Conservation (phyloP, 2,888 invertebrate genomes). For the Metacarcinus magister region DNA sequence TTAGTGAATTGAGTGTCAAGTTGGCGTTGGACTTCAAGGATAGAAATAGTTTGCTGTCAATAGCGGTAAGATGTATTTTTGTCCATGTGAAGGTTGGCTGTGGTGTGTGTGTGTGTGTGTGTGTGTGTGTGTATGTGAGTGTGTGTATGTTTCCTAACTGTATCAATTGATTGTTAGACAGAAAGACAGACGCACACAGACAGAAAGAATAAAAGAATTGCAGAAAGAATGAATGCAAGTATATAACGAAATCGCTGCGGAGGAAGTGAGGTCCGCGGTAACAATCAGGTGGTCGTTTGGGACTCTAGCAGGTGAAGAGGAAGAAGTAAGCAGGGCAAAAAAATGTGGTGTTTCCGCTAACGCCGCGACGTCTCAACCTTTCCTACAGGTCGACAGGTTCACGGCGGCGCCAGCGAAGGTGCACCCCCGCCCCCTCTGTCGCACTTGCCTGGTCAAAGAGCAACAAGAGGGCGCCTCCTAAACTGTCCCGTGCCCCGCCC, state of each 20-base stretch:
- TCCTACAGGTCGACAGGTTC: conserved; percentile 13
- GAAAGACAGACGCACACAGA: background rate
- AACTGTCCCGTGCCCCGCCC: conserved; percentile 1
- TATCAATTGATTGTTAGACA: no score
- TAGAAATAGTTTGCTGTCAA: no score
- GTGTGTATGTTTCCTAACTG: no score
- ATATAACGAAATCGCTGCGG: background rate
- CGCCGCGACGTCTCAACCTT: background rate
- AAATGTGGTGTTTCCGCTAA: conserved; percentile 1
- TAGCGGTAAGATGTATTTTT: no score
- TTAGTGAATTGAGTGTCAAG: no score
- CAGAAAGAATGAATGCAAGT: background rate
- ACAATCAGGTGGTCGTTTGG: background rate
- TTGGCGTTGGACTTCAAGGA: no score
- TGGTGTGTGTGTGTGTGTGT: no score
- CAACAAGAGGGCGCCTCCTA: background rate
- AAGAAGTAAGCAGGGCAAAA: background rate
- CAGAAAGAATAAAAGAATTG: background rate
- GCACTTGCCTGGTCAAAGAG: background rate
- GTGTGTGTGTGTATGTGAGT: no score
- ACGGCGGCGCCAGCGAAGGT: background rate
- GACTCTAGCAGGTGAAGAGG: background rate
- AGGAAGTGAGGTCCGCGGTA: no score
- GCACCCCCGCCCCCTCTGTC: conserved; percentile 12
- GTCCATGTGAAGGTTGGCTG: no score